Evolutionary conservation across 2,888 invertebrate genomes (phyloP).

Genomic region (Phengaris alcon): DNA sequence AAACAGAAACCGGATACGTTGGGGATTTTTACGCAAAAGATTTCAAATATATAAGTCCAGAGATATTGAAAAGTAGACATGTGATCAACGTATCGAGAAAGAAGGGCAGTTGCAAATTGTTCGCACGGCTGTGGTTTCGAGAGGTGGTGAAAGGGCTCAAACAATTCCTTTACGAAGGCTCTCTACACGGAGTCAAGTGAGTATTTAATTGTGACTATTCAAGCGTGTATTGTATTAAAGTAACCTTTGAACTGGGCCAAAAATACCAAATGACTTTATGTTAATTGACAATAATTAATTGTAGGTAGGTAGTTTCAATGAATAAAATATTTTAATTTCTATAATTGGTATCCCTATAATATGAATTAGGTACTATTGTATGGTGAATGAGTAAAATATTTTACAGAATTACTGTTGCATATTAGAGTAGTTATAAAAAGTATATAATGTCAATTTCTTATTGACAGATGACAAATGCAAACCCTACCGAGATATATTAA

Average conservation of each 20-base stretch:
- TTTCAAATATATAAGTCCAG: slow-evolving; percentile 61
- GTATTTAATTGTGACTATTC: slow-evolving; percentile 40
- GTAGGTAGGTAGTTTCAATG: background rate
- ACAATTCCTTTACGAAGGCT: slow-evolving; percentile 68
- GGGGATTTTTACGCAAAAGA: slow-evolving; percentile 64
- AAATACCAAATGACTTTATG: background rate
- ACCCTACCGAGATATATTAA: no score
- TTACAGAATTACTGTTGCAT: no score
- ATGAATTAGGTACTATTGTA: no score
- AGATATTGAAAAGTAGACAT: slow-evolving; percentile 44
- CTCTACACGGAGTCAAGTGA: slow-evolving; percentile 73
- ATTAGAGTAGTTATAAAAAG: no score
- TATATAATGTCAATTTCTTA: no score
- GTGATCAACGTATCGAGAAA: slow-evolving; percentile 33
- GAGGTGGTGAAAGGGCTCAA: slow-evolving; percentile 62
- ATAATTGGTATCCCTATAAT: no score
- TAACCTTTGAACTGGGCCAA: background rate
- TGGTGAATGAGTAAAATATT: no score
- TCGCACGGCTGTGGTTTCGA: slow-evolving; percentile 53
- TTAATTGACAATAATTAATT: slow-evolving; percentile 8
- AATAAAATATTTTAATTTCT: background rate
- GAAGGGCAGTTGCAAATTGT: slow-evolving; percentile 42
- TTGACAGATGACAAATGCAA: no score
- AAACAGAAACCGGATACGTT: slow-evolving; percentile 48
- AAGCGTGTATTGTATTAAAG: background rate